Base-by-base conservation (phyloP, 2,113 vertebrate species). In the Phrynocephalus versicolor region DNA sequence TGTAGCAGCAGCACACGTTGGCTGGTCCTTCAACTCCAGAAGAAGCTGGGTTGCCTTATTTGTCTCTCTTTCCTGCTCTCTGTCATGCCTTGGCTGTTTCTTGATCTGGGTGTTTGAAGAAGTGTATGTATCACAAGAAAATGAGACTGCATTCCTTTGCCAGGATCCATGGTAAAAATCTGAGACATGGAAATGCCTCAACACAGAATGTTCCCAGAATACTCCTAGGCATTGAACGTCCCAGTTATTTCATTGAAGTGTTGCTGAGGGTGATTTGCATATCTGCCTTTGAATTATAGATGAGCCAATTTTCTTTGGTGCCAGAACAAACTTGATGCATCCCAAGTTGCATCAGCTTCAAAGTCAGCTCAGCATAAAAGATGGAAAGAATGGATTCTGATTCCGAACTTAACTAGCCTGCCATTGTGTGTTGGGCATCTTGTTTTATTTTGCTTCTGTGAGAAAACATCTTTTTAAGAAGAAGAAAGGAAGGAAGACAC, bases 261-360 rank as follows among this genome's bases (percentile, higher is more conserved):
- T 25, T 79, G 67, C 19, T 21, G 27, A 72, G 14, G 35, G 13
- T 19, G 45, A 62, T 62, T 72, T n/a, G 27, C 55, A 84, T 64
- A 77, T 83, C 73, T 82, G 60, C 69, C 82, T 89, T 89, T 93
- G 89, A 93, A 88, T 87, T 89, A 55, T 58, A 87, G 76, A 83
- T 79, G 84, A 92, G 81, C 62, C 0, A 0, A 71, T 89, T 72
- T 92, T 58, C 86, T 90, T 85, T 88, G 81, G 82, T 93, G 90
- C 88, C 88, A 89, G 83, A 86, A 90, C 91, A 82, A 86, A 35
- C 82, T 79, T 85, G 9, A 78, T 78, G 79, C 87, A 76, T 87
- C 77, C 74, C 25, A 81, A 85, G 55, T 70, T 71, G 27, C 35
- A 27, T 87, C 16, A 19, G 33, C 87, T 89, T 94, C 90, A 89